These are phyloP conservation scores for Periplaneta americana DNA, from an alignment of 1,140 invertebrate genomes.

Conservation along the genomic window DNA sequence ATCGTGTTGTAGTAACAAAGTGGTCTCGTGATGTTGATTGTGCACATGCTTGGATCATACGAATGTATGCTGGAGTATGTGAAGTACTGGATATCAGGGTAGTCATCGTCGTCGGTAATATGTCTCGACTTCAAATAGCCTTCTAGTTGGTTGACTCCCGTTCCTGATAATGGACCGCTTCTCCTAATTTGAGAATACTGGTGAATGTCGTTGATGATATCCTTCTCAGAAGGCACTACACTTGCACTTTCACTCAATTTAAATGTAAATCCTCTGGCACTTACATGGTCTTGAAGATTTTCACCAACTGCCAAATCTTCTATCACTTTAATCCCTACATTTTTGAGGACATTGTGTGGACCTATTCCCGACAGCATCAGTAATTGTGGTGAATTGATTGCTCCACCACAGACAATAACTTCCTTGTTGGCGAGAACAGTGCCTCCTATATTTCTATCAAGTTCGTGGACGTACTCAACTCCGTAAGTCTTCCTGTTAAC, in stretches of 20 bases:
- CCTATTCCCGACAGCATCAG: constrained; percentile 72
- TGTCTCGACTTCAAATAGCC: neutral
- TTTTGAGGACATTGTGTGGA: constrained; percentile 56
- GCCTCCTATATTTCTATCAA: constrained; percentile 31
- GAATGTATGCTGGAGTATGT: neutral
- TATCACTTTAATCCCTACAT: constrained; percentile 58
- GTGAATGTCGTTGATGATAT: neutral
- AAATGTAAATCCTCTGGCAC: constrained; percentile 56
- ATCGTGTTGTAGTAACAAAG: neutral
- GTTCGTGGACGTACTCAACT: constrained; percentile 56
- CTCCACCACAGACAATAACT: constrained; percentile 60
- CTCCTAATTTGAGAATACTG: neutral
- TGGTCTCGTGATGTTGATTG: neutral
- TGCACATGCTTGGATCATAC: neutral
- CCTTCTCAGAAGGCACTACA: neutral
- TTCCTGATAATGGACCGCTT: neutral
- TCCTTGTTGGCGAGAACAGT: constrained; percentile 50
- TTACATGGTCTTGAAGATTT: constrained; percentile 69
- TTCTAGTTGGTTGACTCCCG: neutral
- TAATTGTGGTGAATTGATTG: constrained; percentile 61
- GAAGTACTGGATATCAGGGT: neutral
- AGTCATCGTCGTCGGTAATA: neutral
- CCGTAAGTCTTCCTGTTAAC: constrained; percentile 48
- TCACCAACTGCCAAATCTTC: constrained; percentile 62
- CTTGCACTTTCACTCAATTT: constrained; percentile 32